Evolutionary conservation across 1,140 invertebrate genomes (phyloP).

Genomic region (Brachionus rotundiformis): DNA sequence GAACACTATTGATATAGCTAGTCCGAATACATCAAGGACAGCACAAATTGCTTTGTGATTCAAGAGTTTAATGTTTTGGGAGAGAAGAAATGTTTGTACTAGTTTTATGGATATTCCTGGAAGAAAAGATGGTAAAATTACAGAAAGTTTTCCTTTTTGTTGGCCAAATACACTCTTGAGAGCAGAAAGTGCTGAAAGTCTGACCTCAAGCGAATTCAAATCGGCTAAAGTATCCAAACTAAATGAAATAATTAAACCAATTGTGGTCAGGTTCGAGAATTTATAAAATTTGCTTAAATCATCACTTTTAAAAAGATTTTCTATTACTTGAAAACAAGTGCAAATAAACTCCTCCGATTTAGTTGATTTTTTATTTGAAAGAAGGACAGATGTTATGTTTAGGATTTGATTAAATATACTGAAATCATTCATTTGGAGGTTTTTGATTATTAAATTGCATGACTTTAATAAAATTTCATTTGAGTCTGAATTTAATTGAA

Average conservation of each 20-base stretch:
- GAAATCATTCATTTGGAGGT: background rate
- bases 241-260: constrained; percentile 10
- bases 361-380: constrained; percentile 32
- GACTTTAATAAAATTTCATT: constrained; percentile 21
- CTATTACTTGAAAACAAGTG: constrained; percentile 12
- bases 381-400: constrained; percentile 1
- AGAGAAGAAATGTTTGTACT: constrained; percentile 2
- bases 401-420: background rate
- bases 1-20: background rate
- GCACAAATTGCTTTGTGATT: constrained; percentile 16
- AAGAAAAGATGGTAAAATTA: constrained; percentile 22
- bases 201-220: background rate
- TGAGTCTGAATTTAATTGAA: constrained; percentile 24
- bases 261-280: constrained; percentile 11
- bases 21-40: background rate
- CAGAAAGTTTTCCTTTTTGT: background rate
- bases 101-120: constrained; percentile 35
- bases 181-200: background rate
- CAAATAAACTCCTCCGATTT: constrained; percentile 27
- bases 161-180: background rate
- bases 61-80: background rate
- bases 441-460: background rate
- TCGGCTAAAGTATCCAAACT: background rate
- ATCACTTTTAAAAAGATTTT: constrained; percentile 8
- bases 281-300: constrained; percentile 3